phyloP scores from a whole-genome alignment of 2,888 invertebrate genomes.

The Drosophila melanosoma region DNA sequence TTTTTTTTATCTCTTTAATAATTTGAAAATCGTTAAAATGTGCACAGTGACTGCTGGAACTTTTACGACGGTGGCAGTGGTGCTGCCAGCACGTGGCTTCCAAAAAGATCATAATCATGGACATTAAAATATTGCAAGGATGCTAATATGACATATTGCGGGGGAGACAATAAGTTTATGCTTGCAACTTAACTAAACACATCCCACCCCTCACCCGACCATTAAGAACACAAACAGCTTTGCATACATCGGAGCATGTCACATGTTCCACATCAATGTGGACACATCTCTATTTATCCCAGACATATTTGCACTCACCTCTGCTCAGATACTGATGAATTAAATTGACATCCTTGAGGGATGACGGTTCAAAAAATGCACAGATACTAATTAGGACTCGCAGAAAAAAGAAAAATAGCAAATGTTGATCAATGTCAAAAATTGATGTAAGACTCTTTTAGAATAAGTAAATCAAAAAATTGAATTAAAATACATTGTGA shows the following conservation, averaged over 20 bases:
- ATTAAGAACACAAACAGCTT: background rate
- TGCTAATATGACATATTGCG: background rate
- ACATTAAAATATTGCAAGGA: background rate
- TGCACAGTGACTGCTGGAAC: constrained; percentile 85
- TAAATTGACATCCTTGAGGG: constrained; percentile 13
- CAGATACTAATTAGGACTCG: constrained; percentile 7
- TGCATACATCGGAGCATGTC: constrained; percentile 9
- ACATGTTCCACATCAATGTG: background rate
- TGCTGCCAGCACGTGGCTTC: constrained; percentile 72
- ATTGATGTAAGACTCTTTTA: background rate
- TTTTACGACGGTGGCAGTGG: constrained; percentile 49
- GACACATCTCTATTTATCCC: constrained; percentile 12
- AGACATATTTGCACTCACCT: constrained; percentile 18
- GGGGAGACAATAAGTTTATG: background rate
- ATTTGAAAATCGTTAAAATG: constrained; percentile 33
- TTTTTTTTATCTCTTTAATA: constrained; percentile 12
- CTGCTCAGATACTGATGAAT: constrained; percentile 7
- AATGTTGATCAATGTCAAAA: background rate
- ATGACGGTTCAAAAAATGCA: constrained; percentile 7
- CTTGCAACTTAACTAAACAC: background rate
- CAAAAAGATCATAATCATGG: constrained; percentile 68
- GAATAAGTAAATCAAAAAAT: background rate
- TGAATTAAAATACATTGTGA: background rate
- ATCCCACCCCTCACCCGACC: background rate
- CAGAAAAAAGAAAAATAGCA: no score